Evolutionary conservation across 2,888 invertebrate genomes (phyloP), one percentile per base, ranked within the genome.

Genomic region (Melieria picta): DNA sequence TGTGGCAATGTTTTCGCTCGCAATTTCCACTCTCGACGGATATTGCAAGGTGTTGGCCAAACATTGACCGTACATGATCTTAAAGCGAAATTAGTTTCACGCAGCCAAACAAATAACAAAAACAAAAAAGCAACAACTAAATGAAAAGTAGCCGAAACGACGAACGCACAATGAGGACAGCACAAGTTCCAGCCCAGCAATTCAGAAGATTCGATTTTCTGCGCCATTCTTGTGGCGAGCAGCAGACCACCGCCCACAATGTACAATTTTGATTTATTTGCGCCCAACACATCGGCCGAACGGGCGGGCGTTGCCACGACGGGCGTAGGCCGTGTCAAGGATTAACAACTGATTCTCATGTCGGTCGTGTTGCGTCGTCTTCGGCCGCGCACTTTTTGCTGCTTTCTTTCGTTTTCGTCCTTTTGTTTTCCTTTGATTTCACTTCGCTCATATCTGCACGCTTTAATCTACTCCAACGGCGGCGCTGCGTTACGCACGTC

Each of bases 51-150:
- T 83, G 83, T 80, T 80, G 79, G 76, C 76, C 79, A 81, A 84
- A 84, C 83, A 83, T 83, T 84, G 83, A 83, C 82, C 80, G 80
- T 80, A 83, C 83, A 83, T 84, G 83, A 80, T 79, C 79, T 79
- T 79, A 79, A 81, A 79, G 79, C 77, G n/a, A 80, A 79, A 80
- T 82, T 78, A 79, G 78, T 78, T 75, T 63, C 67, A 60, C 65
- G 50, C 65, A 55, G 43, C 46, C 65, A 65, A 16, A 16, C 58
- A 50, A 64, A 16, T 43, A 65, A 43, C 3, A 30, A 56, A 46
- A 47, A 30, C 13, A 70, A 47, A 7, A 30, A 55, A 65, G 58
- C 13, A 43, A 13, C n/a, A 46, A 62, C 46, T 30, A 48, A 30
- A 13, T 30, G 52, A 65, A 55, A 10, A 42, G 13, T 30, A 16